Evolutionary conservation across 2,888 invertebrate species (phyloP).

Genomic region (Polyommatus iphigenia): DNA sequence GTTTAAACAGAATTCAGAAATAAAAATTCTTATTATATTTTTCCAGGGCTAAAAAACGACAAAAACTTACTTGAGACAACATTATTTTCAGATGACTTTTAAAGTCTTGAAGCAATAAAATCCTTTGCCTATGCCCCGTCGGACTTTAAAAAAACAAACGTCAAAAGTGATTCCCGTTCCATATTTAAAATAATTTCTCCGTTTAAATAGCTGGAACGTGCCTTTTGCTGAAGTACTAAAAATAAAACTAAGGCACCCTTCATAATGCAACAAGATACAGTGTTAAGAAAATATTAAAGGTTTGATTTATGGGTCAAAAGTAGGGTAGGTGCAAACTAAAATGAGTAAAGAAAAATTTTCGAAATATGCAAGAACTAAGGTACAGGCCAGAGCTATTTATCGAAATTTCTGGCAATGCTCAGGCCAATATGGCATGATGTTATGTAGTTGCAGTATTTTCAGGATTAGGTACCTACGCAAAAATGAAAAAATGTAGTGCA

Average conservation of each 20-base stretch:
- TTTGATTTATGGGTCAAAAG: neutral
- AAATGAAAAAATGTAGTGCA: neutral
- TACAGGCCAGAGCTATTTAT: too few species aligned
- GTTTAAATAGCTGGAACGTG: conserved; percentile 51
- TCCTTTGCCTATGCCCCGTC: conserved; percentile 39
- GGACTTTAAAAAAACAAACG: conserved; percentile 44
- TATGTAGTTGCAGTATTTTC: neutral
- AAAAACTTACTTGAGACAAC: neutral
- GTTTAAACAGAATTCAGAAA: neutral
- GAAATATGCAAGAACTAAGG: too few species aligned
- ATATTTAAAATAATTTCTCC: conserved; percentile 48
- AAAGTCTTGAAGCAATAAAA: conserved; percentile 32
- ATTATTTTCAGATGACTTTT: conserved; percentile 1
- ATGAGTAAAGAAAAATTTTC: neutral
- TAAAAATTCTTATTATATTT: neutral
- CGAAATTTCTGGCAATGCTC: neutral
- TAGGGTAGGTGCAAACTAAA: neutral
- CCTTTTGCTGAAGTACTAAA: conserved; percentile 47
- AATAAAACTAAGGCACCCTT: conserved; percentile 48
- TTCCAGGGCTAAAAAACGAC: neutral
- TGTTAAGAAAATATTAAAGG: conserved; percentile 4
- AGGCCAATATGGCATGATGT: neutral
- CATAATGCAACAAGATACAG: conserved; percentile 33
- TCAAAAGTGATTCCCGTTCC: conserved; percentile 48
- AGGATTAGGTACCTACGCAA: neutral